Evolutionary conservation across 2,797 vertebrate species (phyloP), one percentile per base, ranked within the genome.

Genomic region (Falco biarmicus): DNA sequence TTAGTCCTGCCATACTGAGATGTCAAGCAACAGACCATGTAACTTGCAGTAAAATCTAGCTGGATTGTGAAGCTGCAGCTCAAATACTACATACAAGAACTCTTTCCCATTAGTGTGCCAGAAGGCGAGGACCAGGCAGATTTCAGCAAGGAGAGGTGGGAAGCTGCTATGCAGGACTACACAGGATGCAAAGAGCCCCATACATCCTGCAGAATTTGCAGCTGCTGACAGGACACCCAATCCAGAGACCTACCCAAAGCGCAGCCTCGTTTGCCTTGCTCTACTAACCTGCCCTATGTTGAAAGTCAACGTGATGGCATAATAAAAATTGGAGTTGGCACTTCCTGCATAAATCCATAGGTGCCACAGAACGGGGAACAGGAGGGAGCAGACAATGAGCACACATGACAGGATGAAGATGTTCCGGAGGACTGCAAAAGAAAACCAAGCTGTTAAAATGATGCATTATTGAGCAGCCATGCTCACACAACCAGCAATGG

Each of bases 321-420:
- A 99, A 97, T 99, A 99, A 98, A 99, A 99, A 97, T 99, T 99
- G 88, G 99, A 99, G 98, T 99, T 99, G 97, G 99, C 99, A 94
- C 99, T 99, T 97, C 99, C 99, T 13, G 99, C 98, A 19, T 99
- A 99, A 98, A 99, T 99, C 99, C 99, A 99, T 12, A 99, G 99
- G 96, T 99, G 99, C 99, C 99, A 99, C 66, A 99, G 98, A 17
- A 99, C 99, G 0, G 99, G 99, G 86, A 99, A 99, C 37, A 99
- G 99, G 64, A 99, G 97, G 2, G 99, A 99, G 63, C 99, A 99
- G 76, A 99, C 98, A 66, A 99, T 95, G 83, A 99, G 98, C 93
- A 99, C 98, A n/a, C 99, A 99, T 22, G 98, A 98, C 70, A 99
- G 99, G 96, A 99, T 97, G 97, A 99, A 99, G 98, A 99, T 98